Base-by-base conservation (phyloP, 2,797 vertebrate genomes). In the Alauda arvensis region DNA sequence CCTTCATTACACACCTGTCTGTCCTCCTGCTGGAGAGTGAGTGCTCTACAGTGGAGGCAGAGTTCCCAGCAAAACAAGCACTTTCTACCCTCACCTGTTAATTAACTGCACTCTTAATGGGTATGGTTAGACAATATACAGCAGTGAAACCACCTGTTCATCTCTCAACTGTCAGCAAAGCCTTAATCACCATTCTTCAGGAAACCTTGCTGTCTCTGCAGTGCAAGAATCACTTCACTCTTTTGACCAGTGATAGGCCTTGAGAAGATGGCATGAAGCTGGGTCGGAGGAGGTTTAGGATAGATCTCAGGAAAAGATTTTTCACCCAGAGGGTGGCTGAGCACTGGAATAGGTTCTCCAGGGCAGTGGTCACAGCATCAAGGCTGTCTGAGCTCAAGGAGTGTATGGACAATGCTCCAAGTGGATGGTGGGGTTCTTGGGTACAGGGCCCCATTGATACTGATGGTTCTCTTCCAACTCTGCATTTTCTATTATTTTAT, bases 391-490 rank as follows among this genome's bases (percentile, higher is more conserved):
- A 63, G 29, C 18, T 63, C 63, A 45, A 45, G 39, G 11, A 69
- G 3, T 1, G 0, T 31, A 23, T 45, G 70, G 70, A 75, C 28
- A 63, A 23, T 2, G 12, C 70, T 69, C 37, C 34, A 69, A 65
- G 43, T 1, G 1, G 25, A 10, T 23, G 25, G 6, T 62, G 43
- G 10, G 19, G 31, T 8, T 57, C 3, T 25, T 33, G 17, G 20
- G 24, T 45, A 28, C 24, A 40, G 43, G n/a, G 18, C 20, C 20
- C 46, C 0, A 0, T 17, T 56, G 14, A 39, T 40, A 29, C 37
- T 56, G 49, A 75, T 34, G 49, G 57, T 25, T 62, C 33, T 49
- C 39, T 69, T 51, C 43, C 45, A 69, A 21, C 23, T 51, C 25
- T 46, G 51, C 29, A 31, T 57, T 51, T 87, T 26, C 12, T 62